phyloP scores from a whole-genome alignment of 2,797 vertebrate genomes.

The Syndactyla subalaris region DNA sequence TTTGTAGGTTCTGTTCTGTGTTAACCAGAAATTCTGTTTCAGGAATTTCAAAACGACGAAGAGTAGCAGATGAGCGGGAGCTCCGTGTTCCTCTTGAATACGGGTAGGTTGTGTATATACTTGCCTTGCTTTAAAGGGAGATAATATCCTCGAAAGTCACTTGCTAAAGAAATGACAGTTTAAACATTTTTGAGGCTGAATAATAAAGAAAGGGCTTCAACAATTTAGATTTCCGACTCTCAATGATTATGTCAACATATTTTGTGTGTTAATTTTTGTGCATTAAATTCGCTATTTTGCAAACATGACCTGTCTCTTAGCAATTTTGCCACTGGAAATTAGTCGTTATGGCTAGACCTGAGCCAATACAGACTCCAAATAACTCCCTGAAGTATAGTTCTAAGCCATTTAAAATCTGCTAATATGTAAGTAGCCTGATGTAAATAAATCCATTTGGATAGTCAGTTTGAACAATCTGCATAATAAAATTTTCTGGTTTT shows the following conservation, averaged over 20 bases:
- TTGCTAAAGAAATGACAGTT: not conserved
- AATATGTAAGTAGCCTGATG: not conserved
- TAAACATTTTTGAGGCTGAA: not conserved
- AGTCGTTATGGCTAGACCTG: not conserved
- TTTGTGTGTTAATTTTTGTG: not conserved
- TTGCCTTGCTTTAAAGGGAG: not conserved
- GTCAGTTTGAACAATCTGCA: not conserved
- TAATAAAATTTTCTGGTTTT: not conserved
- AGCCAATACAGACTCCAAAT: not conserved
- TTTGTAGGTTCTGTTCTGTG: not conserved
- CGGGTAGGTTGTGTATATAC: conserved; percentile 80
- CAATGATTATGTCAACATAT: not conserved
- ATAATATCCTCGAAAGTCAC: not conserved
- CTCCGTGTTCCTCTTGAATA: conserved; percentile 89
- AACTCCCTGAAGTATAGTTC: not conserved
- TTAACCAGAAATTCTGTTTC: conserved; percentile 65
- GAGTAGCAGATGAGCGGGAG: conserved; percentile 88
- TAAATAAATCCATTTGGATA: not conserved
- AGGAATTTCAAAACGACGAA: conserved; percentile 87
- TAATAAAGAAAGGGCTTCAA: not conserved
- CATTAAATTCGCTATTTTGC: not conserved
- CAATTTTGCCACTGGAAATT: not conserved
- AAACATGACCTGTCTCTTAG: not conserved
- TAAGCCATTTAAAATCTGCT: not conserved
- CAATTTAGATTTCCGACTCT: not conserved